A percentile compares a stretch with the other conserved stretches of the same genome.
Conservation (phyloP, 2,113 vertebrate genomes). For the Nematolebias whitei region DNA sequence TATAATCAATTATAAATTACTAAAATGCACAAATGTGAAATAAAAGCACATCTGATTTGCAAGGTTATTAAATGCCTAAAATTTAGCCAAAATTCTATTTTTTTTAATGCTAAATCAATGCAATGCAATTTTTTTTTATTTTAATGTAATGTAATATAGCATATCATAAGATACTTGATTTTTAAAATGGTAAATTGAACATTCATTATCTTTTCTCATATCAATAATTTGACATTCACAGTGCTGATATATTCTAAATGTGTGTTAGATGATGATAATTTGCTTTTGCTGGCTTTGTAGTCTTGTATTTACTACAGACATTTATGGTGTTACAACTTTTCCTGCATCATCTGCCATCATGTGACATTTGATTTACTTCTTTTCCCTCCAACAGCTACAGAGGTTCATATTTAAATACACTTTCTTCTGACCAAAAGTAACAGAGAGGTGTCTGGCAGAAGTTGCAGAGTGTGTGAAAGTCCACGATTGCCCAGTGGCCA, state of each 20-base stretch:
- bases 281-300: slow-evolving; percentile 36
- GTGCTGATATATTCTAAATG: slow-evolving; percentile 18
- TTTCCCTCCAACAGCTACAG: slow-evolving; percentile 13
- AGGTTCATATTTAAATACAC: slow-evolving; percentile 37
- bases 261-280: slow-evolving; percentile 37
- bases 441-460: slow-evolving; percentile 41
- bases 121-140: no score
- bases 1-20: no score
- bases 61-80: no score
- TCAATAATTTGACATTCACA: slow-evolving; percentile 1
- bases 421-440: slow-evolving; percentile 29
- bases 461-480: slow-evolving; percentile 29
- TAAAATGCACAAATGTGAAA: no score
- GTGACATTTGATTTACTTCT: slow-evolving; percentile 52
- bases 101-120: no score
- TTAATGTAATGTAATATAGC: no score
- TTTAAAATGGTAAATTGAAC: no score
- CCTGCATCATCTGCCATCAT: slow-evolving; percentile 61
- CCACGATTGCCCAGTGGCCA: slow-evolving; percentile 64
- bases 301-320: slow-evolving; percentile 49
- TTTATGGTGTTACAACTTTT: slow-evolving; percentile 63
- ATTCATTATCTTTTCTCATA: no score
- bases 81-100: no score
- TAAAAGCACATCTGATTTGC: no score
- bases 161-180: no score